phyloP scores from a whole-genome alignment of 2,888 invertebrate genomes.

The Patella ulyssiponensis region DNA sequence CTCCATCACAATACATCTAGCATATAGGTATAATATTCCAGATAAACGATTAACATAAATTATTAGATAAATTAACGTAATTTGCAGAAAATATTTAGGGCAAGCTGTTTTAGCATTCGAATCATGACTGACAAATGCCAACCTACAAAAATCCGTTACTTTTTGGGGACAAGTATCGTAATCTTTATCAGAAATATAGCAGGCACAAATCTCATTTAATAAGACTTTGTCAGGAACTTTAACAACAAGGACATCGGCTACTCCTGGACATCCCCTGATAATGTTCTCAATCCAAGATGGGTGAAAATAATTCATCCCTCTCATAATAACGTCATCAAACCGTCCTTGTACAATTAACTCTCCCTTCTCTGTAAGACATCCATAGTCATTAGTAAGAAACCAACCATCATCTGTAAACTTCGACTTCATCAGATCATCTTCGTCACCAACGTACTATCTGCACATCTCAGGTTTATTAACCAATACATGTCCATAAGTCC shows the following conservation, averaged over 20 bases:
- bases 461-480: neutral
- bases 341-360: slow-evolving; percentile 11
- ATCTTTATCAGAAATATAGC: slow-evolving; percentile 6
- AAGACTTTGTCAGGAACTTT: slow-evolving; percentile 19
- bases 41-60: too few species aligned
- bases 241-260: slow-evolving; percentile 16
- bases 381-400: slow-evolving; percentile 12
- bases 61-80: neutral
- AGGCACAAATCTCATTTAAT: slow-evolving; percentile 24
- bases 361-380: neutral
- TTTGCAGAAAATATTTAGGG: neutral
- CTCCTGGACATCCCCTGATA: slow-evolving; percentile 20
- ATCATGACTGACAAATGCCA: slow-evolving; percentile 10
- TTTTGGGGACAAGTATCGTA: neutral
- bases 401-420: slow-evolving; percentile 3
- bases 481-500: slow-evolving; percentile 1
- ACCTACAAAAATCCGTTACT: slow-evolving; percentile 13
- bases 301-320: slow-evolving; percentile 23
- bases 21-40: neutral
- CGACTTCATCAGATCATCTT: neutral
- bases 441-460: neutral
- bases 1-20: too few species aligned
- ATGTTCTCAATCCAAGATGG: slow-evolving; percentile 24
- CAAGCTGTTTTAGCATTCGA: neutral
- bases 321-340: slow-evolving; percentile 20